Evolutionary conservation across 2,888 invertebrate genomes (phyloP).

Genomic region (Tolmerus cingulatus): DNA sequence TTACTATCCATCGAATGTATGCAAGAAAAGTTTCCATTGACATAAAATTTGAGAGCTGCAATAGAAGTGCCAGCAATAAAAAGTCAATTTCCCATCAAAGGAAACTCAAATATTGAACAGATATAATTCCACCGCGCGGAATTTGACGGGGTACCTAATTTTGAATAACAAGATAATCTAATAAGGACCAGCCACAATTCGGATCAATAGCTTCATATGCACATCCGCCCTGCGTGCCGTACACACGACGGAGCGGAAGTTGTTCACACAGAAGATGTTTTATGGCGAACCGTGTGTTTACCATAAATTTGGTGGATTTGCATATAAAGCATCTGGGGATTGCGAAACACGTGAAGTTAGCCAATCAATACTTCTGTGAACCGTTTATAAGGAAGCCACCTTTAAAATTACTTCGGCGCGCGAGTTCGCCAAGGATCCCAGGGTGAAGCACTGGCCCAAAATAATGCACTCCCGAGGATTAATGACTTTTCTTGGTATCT

Average conservation of each 20-base stretch:
- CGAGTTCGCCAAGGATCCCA: not conserved
- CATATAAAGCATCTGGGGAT: slow-evolving; percentile 8
- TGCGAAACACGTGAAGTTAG: not conserved
- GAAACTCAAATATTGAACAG: not conserved
- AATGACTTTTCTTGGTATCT: not conserved
- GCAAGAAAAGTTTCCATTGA: not conserved
- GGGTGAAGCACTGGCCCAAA: not conserved
- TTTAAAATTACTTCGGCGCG: not conserved
- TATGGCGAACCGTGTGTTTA: slow-evolving; percentile 7
- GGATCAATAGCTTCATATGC: slow-evolving; percentile 17
- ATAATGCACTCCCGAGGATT: not conserved
- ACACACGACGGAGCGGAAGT: not conserved
- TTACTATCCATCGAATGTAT: not conserved
- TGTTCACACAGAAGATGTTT: slow-evolving; percentile 13
- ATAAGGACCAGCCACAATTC: not conserved
- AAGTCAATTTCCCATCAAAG: not conserved
- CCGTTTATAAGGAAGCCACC: not conserved
- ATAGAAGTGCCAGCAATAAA: not conserved
- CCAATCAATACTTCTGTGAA: not conserved
- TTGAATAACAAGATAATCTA: slow-evolving; percentile 9
- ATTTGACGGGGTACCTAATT: not conserved
- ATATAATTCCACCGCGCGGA: not conserved
- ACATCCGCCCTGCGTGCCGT: not conserved
- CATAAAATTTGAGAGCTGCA: not conserved
- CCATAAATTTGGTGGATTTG: slow-evolving; percentile 9